Conservation (phyloP, 2,113 vertebrate genomes). For the Corythornis madagascariensis region DNA sequence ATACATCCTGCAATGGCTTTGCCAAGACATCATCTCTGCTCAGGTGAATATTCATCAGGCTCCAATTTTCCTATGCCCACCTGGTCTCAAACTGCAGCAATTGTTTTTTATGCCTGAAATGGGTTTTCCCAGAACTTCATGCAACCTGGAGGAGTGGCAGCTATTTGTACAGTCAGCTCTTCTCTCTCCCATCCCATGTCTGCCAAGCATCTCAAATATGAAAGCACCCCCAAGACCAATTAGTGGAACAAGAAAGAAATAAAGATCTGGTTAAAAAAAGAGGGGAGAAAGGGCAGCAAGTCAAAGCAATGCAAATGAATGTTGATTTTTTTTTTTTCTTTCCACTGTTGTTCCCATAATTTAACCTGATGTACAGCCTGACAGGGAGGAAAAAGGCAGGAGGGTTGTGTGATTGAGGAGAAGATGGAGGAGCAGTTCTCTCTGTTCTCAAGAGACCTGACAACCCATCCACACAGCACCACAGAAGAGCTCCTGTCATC, state of each 20-base stretch:
- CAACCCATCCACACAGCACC: neutral
- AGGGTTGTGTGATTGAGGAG: neutral
- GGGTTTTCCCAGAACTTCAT: neutral
- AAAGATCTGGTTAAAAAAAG: neutral
- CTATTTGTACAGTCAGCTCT: neutral
- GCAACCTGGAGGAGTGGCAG: neutral
- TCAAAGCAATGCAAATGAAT: neutral
- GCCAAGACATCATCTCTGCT: neutral
- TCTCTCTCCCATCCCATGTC: neutral
- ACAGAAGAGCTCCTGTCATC: neutral
- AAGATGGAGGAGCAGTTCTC: neutral
- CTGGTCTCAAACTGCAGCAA: neutral
- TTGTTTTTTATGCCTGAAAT: neutral
- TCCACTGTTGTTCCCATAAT: neutral
- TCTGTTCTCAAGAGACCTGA: neutral
- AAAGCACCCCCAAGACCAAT: neutral
- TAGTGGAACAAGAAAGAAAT: neutral
- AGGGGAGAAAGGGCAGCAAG: neutral
- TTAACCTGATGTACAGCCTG: neutral
- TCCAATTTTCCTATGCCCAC: neutral
- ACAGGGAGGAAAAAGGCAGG: neutral
- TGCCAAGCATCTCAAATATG: neutral
- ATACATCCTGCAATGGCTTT: neutral
- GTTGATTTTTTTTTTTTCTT: neutral
- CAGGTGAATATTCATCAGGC: slow-evolving; percentile 24